These are phyloP conservation scores for Caenorhabditis latens DNA, from an alignment of 1,140 invertebrate species.

Conservation along the genomic window DNA sequence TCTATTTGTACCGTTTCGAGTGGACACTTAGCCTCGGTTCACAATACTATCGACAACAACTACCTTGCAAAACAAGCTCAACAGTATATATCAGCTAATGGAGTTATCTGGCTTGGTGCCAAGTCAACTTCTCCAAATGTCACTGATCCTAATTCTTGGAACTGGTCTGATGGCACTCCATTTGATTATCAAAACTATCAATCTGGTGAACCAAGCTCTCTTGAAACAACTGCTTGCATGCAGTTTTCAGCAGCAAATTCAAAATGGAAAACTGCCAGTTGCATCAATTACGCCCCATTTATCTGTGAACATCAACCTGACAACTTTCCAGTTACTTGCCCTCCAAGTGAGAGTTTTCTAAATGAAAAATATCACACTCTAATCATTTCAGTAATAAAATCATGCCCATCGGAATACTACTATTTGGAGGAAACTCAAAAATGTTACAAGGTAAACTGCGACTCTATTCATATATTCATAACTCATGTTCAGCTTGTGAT, in stretches of 20 bases:
- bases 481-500: neutral
- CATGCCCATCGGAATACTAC: neutral
- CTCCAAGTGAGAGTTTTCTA: neutral
- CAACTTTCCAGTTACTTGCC: neutral
- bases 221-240: neutral
- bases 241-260: neutral
- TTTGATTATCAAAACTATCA: conserved; percentile 18
- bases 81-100: neutral
- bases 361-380: neutral
- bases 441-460: neutral
- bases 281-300: neutral
- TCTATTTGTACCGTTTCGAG: neutral
- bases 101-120: neutral
- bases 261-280: neutral
- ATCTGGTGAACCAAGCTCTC: neutral
- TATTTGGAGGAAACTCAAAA: neutral
- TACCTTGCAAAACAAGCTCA: neutral
- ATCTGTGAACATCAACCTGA: neutral
- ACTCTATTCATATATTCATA: neutral
- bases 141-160: neutral
- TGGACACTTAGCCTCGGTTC: neutral
- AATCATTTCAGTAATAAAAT: neutral
- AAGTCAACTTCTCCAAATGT: neutral
- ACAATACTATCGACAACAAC: neutral
- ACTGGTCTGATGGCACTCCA: neutral